Evolutionary conservation across 1,140 invertebrate species (phyloP), one percentile per base, ranked within the genome.

Genomic region (Rhagoletis zephyria): DNA sequence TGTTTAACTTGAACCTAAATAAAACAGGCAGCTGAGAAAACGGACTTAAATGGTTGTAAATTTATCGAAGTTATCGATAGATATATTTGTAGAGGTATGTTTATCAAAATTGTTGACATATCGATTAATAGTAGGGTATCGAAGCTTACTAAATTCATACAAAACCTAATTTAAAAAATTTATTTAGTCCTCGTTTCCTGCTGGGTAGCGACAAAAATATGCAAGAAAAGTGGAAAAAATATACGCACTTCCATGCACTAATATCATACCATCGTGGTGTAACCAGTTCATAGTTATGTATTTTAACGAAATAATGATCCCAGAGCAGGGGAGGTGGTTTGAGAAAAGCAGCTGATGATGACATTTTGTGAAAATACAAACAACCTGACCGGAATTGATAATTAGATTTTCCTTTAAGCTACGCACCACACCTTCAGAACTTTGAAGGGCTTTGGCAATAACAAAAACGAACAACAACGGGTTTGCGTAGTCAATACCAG

Each of bases 381-480:
- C 59, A 86, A 90, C 89, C 89, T 90, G 89, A 90, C 89, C 89
- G 87, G 89, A 89, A 90, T 90, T 89, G 86, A 90, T 90, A 90
- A 90, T 90, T 90, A 90, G 89, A 86, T 86, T 61, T 63, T 64
- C 60, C 45, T 56, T 51, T 30, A 81, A 56, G 51, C 48, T 9
- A 81, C 74, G 74, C n/a, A 81, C 40, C 10, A 16, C 70, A 77
- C 16, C 45, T 3, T 56, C 30, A 30, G 30, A 30, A 30, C 30
- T 30, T 30, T 30, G 30, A 77, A 77, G 6, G 65, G 65, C 65
- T 70, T 70, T 70, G 30, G 14, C 45, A 51, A 30, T 30, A 30
- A 30, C 30, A 30, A 30, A 30, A 30, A 6, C 30, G 19, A 3
- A 77, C 14, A 77, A 77, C 70, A 77, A 48, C 42, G n/a, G 30